Evolutionary conservation across 2,797 vertebrate genomes (phyloP).

Genomic region (Lophius americanus): DNA sequence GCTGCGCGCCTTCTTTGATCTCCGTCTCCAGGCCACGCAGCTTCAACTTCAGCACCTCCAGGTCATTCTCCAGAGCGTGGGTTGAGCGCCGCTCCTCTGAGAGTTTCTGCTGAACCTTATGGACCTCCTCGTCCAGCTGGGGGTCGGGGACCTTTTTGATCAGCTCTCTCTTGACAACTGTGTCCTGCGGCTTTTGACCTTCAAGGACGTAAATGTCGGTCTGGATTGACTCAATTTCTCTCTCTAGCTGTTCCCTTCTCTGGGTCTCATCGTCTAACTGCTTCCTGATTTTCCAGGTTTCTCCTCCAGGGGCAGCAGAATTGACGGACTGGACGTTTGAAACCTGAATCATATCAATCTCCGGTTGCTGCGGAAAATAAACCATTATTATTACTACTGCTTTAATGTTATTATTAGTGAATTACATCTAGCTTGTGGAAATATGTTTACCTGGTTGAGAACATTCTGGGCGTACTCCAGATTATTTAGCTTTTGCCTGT

Average conservation of each 20-base stretch:
- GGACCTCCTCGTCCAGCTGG: slow-evolving; percentile 89
- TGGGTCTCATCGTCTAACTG: slow-evolving; percentile 91
- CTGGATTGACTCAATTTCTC: slow-evolving; percentile 87
- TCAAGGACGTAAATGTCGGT: slow-evolving; percentile 90
- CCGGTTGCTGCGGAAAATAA: slow-evolving; percentile 84
- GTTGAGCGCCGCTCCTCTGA: slow-evolving; percentile 90
- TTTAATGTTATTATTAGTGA: not conserved
- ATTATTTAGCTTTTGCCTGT: slow-evolving; percentile 89
- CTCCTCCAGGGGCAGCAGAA: slow-evolving; percentile 73
- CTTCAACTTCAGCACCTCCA: slow-evolving; percentile 85
- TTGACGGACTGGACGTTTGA: slow-evolving; percentile 75
- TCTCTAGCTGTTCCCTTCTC: slow-evolving; percentile 91
- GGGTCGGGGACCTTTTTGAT: slow-evolving; percentile 94
- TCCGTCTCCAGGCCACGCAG: slow-evolving; percentile 87
- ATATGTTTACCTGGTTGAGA: slow-evolving; percentile 88
- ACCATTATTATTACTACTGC: not conserved
- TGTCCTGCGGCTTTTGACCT: slow-evolving; percentile 90
- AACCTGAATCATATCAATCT: slow-evolving; percentile 72
- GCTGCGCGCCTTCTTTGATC: slow-evolving; percentile 89
- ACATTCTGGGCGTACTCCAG: slow-evolving; percentile 92
- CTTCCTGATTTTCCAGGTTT: slow-evolving; percentile 90
- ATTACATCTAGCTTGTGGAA: not conserved
- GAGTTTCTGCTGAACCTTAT: slow-evolving; percentile 88
- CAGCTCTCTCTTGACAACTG: slow-evolving; percentile 89
- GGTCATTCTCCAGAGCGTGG: slow-evolving; percentile 87